phyloP scores from a whole-genome alignment of 2,888 invertebrate genomes.

The Leptinotarsa haldemani region DNA sequence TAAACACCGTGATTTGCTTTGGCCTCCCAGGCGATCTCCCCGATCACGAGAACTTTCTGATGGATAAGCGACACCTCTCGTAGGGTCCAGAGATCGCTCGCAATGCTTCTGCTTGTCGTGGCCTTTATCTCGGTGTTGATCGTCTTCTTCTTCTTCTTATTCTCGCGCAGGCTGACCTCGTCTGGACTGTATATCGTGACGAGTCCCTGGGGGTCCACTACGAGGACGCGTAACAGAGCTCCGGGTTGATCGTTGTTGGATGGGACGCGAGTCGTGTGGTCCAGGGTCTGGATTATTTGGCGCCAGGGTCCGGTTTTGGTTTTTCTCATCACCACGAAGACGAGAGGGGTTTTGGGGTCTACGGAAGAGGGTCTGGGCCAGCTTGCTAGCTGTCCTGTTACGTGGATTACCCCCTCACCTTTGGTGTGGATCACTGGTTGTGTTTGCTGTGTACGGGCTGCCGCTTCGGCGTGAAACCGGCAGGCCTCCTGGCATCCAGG shows the following conservation, averaged over 20 bases:
- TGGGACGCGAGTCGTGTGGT: constrained; percentile 74
- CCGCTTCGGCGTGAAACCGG: constrained; percentile 75
- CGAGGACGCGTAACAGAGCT: constrained; percentile 75
- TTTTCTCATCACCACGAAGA: constrained; percentile 79
- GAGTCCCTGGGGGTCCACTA: constrained; percentile 77
- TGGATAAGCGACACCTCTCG: constrained; percentile 78
- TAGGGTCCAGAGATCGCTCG: constrained; percentile 72
- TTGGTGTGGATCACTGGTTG: constrained; percentile 79
- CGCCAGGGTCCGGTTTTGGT: constrained; percentile 74
- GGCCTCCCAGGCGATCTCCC: constrained; percentile 80
- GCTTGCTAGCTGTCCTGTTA: constrained; percentile 73
- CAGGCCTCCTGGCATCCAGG: constrained; percentile 80
- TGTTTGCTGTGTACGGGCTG: constrained; percentile 71
- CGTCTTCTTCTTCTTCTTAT: constrained; percentile 64
- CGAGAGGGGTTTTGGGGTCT: constrained; percentile 70
- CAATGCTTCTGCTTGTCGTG: constrained; percentile 68
- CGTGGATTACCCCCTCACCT: constrained; percentile 75
- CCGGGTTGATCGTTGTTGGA: constrained; percentile 72
- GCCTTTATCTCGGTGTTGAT: constrained; percentile 68
- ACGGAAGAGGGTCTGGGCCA: constrained; percentile 75
- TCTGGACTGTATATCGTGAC: constrained; percentile 79
- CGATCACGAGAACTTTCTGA: constrained; percentile 78
- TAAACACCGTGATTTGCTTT: constrained; percentile 76
- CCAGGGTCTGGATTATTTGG: constrained; percentile 76
- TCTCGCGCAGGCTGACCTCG: constrained; percentile 68